Evolutionary conservation across 2,113 vertebrate species (phyloP), one percentile per base, ranked within the genome.

Genomic region (Corydoras sp.): DNA sequence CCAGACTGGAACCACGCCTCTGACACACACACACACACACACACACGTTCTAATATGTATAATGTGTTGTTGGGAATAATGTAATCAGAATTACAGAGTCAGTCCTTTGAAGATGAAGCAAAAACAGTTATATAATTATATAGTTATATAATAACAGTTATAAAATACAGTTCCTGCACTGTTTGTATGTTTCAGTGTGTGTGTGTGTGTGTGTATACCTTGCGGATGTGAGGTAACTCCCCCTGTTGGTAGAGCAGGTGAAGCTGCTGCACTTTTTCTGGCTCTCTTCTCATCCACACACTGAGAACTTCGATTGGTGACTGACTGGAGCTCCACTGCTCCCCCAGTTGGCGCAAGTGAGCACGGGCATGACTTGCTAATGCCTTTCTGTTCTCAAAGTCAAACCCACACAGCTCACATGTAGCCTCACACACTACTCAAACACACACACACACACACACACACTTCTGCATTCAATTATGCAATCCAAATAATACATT

Each of bases 381-480:
- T 0, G 95, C 96, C 79, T 97, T 96, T 3, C 95, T 90, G 87
- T 97, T 97, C 77, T 97, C 94, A 70, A 97, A 97, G 82, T 92
- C 91, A 58, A 96, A 94, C 15, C 95, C 96, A 29, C 96, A 97
- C 0, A 98, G 92, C 81, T 97, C 94, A 9, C 95, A 97, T 66
- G 93, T 93, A 2, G 92, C 85, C 14, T 93, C 95, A 3, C 84
- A 85, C 66, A 82, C 71, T 65, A 65, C 24, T 51, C 49, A 53
- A 18, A 65, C 48, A 65, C 35, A 53, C 49, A 65, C 48, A 65
- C 35, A 64, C 15, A 24, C 4, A 49, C 35, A 64, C 10, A 24
- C 11, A 51, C 1, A 13, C 62, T 24, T 24, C 18, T 24, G 18
- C 18, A 24, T 24, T 24, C 18, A 24, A 24, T 24, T 24, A 24